phyloP scores from a whole-genome alignment of 2,113 vertebrate species.

The Onychorhynchus coronatus region DNA sequence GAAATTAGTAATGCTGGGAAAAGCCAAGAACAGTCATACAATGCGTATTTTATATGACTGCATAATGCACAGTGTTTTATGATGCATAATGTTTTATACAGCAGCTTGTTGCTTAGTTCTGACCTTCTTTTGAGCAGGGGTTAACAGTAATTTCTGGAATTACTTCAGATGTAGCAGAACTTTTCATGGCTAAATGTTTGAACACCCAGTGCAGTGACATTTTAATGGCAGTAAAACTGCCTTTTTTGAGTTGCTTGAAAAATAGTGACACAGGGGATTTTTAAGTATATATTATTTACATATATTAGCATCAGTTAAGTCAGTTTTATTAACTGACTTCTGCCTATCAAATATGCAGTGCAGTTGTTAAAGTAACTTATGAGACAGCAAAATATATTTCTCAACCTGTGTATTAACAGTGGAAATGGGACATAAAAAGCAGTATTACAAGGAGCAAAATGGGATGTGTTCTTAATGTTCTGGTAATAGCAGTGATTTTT shows the following conservation, averaged over 20 bases:
- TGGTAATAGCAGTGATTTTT: neutral
- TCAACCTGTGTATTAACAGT: neutral
- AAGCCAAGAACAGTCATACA: neutral
- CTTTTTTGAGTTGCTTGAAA: neutral
- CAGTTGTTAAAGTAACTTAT: neutral
- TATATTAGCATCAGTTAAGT: neutral
- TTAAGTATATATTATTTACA: neutral
- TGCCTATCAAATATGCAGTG: neutral
- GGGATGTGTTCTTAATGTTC: neutral
- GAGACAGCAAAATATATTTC: neutral
- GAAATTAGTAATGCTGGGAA: neutral
- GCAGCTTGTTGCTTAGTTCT: neutral
- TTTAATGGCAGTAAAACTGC: neutral
- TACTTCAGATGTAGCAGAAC: neutral
- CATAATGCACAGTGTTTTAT: neutral
- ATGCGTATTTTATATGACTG: neutral
- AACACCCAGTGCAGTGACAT: neutral
- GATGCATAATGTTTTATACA: neutral
- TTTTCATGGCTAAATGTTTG: neutral
- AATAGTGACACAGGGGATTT: neutral
- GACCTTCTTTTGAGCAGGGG: neutral
- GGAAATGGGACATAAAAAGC: neutral
- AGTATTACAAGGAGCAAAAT: neutral
- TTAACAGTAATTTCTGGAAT: neutral
- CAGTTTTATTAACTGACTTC: neutral